Evolutionary conservation across 2,888 invertebrate genomes (phyloP), one percentile per base, ranked within the genome.

Genomic region (Asteroscopus sphinx): DNA sequence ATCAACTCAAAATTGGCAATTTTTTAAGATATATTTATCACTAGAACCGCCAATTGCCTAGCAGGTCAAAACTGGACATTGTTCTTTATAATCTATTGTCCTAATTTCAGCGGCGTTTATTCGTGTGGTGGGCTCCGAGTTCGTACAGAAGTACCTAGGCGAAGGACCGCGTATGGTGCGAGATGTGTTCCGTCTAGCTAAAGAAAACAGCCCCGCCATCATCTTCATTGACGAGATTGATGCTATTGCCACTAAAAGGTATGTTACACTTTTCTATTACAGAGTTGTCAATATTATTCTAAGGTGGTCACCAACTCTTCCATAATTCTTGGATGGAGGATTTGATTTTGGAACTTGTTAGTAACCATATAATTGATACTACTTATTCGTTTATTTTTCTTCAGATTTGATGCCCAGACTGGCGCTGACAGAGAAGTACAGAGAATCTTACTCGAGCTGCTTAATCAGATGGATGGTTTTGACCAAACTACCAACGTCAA

Each of bases 401-500:
- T 49, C 68, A 94, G 94, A 83, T 99, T 99, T 90, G 99, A 99
- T 93, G 99, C 99, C 2, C 99, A 99, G 91, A 99, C 99, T 64
- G 99, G 99, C 79, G 99, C 99, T 47, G 99, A 99, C 95, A 96
- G 99, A 79, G 99, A 99, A 92, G 99, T 99, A 0, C 99, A 99
- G 88, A 96, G 99, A 92, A 99, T 99, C 89, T 93, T 99, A 25
- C 94, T 99, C 15, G 99, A 99, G 86, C 95, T 99, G 53, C 95
- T 99, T 6, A 99, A 99, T 94, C 99, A 99, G 93, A 99, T 99
- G 99, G 99, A 99, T 92, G 99, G 99, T 46, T 99, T 99, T 88
- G 99, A 99, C 93, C 99, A 99, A 92, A 99, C 99, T 1, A 99
- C 99, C n/a, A 99, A 99, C 94, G 99, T 99, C 12, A 99, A 99